These are phyloP conservation scores for Lepidochrysops patricia DNA, from an alignment of 2,888 invertebrate genomes.

Conservation along the genomic window DNA sequence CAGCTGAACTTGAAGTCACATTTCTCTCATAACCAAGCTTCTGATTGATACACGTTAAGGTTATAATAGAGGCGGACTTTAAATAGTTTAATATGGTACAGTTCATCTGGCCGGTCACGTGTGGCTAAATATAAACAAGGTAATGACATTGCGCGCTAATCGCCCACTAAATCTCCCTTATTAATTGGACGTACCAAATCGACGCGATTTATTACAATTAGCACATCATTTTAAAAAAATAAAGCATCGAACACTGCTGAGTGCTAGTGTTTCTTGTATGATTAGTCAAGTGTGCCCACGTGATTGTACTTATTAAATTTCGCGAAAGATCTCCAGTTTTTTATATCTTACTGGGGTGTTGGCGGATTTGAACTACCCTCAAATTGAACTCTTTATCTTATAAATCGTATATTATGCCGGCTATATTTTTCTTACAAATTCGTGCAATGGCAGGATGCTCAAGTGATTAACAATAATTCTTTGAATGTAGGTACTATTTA, in stretches of 20 bases:
- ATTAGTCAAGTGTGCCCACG: not conserved
- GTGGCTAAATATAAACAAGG: conserved; percentile 28
- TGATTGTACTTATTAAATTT: not conserved
- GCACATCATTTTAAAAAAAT: not conserved
- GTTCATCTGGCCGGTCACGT: not conserved
- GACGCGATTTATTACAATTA: conserved; percentile 6
- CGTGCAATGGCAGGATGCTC: too few species aligned
- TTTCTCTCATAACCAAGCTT: not conserved
- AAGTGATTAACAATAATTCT: too few species aligned
- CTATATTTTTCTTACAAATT: too few species aligned
- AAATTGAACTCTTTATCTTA: too few species aligned
- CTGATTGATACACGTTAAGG: not conserved
- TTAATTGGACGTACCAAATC: conserved; percentile 8
- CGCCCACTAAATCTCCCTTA: not conserved
- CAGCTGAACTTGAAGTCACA: not conserved
- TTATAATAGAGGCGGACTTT: not conserved
- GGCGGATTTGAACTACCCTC: too few species aligned
- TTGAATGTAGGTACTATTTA: too few species aligned
- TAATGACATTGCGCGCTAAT: conserved; percentile 29
- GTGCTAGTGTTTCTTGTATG: too few species aligned
- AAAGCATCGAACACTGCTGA: not conserved
- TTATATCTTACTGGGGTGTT: too few species aligned
- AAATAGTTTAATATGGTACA: not conserved
- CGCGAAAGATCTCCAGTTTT: not conserved
- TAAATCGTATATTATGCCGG: too few species aligned